Percentiles rank a stretch among this genome's conserved stretches.
Evolutionary conservation across 2,113 vertebrate species (phyloP).

Genomic region (Lagopus muta): DNA sequence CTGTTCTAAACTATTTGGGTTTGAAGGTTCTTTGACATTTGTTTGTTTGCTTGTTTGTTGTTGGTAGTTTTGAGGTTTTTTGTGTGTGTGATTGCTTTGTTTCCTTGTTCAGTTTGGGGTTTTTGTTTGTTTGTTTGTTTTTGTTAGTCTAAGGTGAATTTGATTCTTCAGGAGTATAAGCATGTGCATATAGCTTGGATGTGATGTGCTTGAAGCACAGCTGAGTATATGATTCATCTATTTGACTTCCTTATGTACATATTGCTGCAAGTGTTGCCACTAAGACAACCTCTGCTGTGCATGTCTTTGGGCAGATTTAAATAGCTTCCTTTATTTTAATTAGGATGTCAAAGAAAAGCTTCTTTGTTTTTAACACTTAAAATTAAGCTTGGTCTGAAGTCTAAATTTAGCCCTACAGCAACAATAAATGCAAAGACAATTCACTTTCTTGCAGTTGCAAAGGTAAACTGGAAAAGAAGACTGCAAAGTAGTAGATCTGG

Average conservation of each 20-base stretch:
- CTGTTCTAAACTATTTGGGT: not conserved
- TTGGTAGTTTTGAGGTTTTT: not conserved
- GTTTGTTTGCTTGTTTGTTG: not conserved
- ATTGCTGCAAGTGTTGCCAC: not conserved
- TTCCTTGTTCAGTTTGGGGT: not conserved
- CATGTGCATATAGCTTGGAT: not conserved
- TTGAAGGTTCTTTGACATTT: not conserved
- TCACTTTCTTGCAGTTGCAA: not conserved
- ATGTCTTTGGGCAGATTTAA: constrained; percentile 47
- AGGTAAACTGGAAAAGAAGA: not conserved
- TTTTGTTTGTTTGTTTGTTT: not conserved
- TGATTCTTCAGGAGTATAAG: not conserved
- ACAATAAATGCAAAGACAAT: not conserved
- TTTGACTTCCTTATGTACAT: not conserved
- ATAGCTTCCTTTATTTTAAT: constrained; percentile 61
- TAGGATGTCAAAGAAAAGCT: constrained; percentile 36
- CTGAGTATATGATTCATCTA: not conserved
- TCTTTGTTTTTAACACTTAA: constrained; percentile 50
- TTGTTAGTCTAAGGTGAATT: not conserved
- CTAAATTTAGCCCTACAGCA: constrained; percentile 19
- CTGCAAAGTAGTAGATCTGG: not conserved
- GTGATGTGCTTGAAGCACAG: not conserved
- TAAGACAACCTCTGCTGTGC: not conserved
- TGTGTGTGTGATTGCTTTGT: not conserved
- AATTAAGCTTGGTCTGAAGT: constrained; percentile 41